These are phyloP conservation scores for Sebastes glaucus DNA, from an alignment of 2,797 vertebrate species.

Conservation along the genomic window DNA sequence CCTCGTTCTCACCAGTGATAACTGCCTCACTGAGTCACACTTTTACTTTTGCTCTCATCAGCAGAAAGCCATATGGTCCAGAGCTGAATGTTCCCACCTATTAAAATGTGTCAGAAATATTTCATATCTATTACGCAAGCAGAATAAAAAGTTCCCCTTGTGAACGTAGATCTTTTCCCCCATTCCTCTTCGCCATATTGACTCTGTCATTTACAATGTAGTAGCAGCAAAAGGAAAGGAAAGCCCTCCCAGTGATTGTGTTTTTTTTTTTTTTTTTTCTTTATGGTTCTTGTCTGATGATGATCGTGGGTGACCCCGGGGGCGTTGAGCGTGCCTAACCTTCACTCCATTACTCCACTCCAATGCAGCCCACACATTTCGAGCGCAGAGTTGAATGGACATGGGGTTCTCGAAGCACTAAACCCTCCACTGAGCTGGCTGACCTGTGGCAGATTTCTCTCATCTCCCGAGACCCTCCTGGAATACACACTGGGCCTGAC, in stretches of 20 bases:
- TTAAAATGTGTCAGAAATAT: slow-evolving; percentile 58
- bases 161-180: neutral
- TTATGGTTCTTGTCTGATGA: slow-evolving; percentile 60
- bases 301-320: slow-evolving; percentile 64
- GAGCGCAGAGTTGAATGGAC: slow-evolving; percentile 63
- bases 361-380: slow-evolving; percentile 72
- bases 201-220: slow-evolving; percentile 23
- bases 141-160: slow-evolving; percentile 14
- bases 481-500: slow-evolving; percentile 60
- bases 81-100: slow-evolving; percentile 49
- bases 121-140: slow-evolving; percentile 5
- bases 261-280: slow-evolving; percentile 17
- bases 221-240: slow-evolving; percentile 1
- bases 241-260: slow-evolving; percentile 31
- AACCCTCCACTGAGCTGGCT: slow-evolving; percentile 70
- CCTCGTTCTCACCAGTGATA: slow-evolving; percentile 23
- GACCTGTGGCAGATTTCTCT: slow-evolving; percentile 73
- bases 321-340: slow-evolving; percentile 63
- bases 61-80: slow-evolving; percentile 50
- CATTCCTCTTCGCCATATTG: neutral
- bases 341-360: slow-evolving; percentile 70
- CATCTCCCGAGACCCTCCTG: slow-evolving; percentile 65
- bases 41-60: slow-evolving; percentile 46
- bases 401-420: slow-evolving; percentile 61
- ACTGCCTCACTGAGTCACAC: slow-evolving; percentile 34